A percentile compares a stretch with the other conserved stretches of the same genome.
Conservation (phyloP, 1,140 invertebrate genomes). For the Pseudomyrmex gracilis region DNA sequence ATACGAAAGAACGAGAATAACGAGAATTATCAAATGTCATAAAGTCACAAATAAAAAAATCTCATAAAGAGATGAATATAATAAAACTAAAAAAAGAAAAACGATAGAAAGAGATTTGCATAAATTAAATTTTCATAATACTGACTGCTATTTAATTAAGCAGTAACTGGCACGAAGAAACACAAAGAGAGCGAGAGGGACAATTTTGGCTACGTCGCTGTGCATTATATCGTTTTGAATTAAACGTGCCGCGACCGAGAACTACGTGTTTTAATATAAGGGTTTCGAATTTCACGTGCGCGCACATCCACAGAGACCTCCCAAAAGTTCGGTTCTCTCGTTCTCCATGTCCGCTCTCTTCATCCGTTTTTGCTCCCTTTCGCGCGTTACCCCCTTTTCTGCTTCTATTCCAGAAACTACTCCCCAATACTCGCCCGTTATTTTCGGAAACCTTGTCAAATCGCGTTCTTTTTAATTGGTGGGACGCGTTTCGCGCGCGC, state of each 20-base stretch:
- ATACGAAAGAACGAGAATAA: neutral
- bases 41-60: neutral
- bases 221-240: conserved; percentile 81
- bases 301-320: conserved; percentile 67
- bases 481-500: conserved; percentile 14
- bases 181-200: neutral
- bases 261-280: conserved; percentile 79
- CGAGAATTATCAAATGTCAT: neutral
- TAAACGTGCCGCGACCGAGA: conserved; percentile 72
- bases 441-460: conserved; percentile 78
- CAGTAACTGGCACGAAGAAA: conserved; percentile 28
- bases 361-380: conserved; percentile 16
- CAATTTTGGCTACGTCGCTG: conserved; percentile 71
- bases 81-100: neutral
- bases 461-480: conserved; percentile 67
- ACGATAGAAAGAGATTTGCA: neutral
- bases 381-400: conserved; percentile 45
- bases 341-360: conserved; percentile 24
- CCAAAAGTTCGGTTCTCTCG: conserved; percentile 8
- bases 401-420: conserved; percentile 70
- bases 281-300: conserved; percentile 80
- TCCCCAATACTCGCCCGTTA: conserved; percentile 78
- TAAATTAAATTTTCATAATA: neutral
- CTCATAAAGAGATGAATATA: neutral
- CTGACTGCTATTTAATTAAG: neutral